These are phyloP conservation scores for Latrodectus elegans DNA, from an alignment of 2,888 invertebrate genomes.

Conservation along the genomic window DNA sequence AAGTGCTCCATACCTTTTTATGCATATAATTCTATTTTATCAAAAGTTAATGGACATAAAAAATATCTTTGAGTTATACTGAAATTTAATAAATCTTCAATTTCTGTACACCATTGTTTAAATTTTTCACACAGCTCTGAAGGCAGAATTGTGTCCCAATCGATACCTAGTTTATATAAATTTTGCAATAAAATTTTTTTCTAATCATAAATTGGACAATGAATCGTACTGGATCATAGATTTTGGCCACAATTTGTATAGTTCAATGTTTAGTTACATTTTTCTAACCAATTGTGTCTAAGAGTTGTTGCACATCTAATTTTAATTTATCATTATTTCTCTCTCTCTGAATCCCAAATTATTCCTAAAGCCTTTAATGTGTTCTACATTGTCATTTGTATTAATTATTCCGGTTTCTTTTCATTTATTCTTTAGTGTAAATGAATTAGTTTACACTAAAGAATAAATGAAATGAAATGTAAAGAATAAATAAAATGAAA, in stretches of 20 bases:
- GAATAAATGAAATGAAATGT: no score
- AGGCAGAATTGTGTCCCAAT: constrained; percentile 8
- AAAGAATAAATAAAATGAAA: no score
- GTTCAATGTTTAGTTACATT: neutral
- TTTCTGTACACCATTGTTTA: neutral
- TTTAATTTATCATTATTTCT: neutral
- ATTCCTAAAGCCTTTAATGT: constrained; percentile 15
- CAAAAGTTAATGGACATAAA: no score
- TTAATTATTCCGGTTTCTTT: neutral
- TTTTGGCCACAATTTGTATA: no score
- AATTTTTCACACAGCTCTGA: neutral
- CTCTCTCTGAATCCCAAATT: neutral
- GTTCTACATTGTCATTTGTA: neutral
- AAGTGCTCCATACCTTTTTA: constrained; percentile 8
- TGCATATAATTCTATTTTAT: no score
- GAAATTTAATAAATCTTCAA: neutral
- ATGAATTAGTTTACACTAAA: constrained; percentile 19
- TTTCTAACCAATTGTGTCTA: neutral
- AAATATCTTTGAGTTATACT: no score
- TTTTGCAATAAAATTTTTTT: neutral
- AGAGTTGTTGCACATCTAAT: neutral
- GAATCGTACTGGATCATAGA: no score
- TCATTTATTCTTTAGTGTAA: neutral
- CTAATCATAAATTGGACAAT: no score
- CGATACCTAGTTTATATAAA: constrained; percentile 1